Base-by-base conservation (phyloP, 2,113 vertebrate genomes). In the Menura novaehollandiae region DNA sequence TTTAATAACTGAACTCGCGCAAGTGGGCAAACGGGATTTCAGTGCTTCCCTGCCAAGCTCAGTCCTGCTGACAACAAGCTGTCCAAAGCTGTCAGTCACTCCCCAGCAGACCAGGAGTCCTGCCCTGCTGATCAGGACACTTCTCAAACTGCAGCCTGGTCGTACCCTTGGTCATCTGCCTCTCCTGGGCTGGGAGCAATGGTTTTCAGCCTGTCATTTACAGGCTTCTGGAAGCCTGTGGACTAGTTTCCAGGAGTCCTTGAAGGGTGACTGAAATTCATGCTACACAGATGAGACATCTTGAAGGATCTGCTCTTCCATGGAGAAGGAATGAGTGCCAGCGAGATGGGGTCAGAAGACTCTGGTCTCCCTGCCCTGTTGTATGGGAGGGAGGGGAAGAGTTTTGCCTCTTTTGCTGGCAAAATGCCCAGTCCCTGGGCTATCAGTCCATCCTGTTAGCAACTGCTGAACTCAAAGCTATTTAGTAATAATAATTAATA, bases 241-340 rank as follows among this genome's bases (percentile, higher is more conserved):
- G 32, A 43, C 7, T 9, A 28, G 37, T 53, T 10, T 67, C 47
- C 76, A 79, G 43, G 39, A 63, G 15, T 22, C 64, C 30, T n/a
- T 72, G 53, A 33, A 73, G 84, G 33, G 55, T 64, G 47, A 39
- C 22, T 28, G 28, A 39, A 88, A 90, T 23, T 51, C 69, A 44
- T 7, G 30, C 19, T 49, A 6, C 62, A 23, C 4, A 44, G 39
- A 37, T 11, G 16, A 24, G 49, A n/a, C 12, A 20, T 15, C 39
- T 13, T 1, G 0, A 35, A 77, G 52, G 46, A 12, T 53, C 33
- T 3, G 7, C 73, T 41, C 64, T 27, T 58, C 43, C 73, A 66
- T 2, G 0, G 26, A 59, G 12, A 74, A 63, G 35, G 68, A 58
- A 21, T 0, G 5, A 62, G 59, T 0, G 0, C 20, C 47, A 51